Base-by-base conservation (phyloP, 2,113 vertebrate species). In the Merops nubicus region DNA sequence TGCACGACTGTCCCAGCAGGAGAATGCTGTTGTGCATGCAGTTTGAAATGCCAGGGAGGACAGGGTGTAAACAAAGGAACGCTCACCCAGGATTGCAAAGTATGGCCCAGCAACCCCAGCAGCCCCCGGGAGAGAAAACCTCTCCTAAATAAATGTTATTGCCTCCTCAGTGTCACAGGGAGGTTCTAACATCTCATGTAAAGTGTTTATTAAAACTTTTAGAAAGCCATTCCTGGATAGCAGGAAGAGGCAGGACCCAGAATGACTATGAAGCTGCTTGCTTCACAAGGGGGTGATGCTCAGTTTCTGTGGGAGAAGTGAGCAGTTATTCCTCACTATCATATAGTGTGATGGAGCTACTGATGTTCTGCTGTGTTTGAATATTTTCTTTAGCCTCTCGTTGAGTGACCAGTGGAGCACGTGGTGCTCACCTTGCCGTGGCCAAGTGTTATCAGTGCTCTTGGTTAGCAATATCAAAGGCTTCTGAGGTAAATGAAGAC, bases 1-100 rank as follows among this genome's bases (percentile, higher is more conserved):
- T 93, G 78, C 51, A 42, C 72, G 69, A 80, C 56, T 73, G 62
- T 80, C 75, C 77, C 81, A 83, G 85, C 9, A 56, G 85, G 83
- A 90, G 62, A 64, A 65, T 2, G 1, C 20, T 84, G 77, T 81
- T 80, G 77, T 84, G 77, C 68, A n/a, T 3, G 12, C 5, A 0
- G 48, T 63, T 81, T 89, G 88, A 69, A 94, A 89, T 76, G 43
- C 54, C 50, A 45, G 19, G 38, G 68, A 40, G 26, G 31, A 60
- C 4, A 19, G 42, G 5, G 34, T 45, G 42, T 76, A 73, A 94
- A 76, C 67, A 67, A 64, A 36, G 68, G 93, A 95, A 79, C 6
- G 3, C n/a, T 93, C 57, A 77, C 80, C 45, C 34, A 48, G 62
- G 48, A 90, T 53, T 85, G 40, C 59, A 12, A 84, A 94, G 59